Base-by-base conservation (phyloP, 2,888 invertebrate genomes). In the Caenorhabditis imperialis region DNA sequence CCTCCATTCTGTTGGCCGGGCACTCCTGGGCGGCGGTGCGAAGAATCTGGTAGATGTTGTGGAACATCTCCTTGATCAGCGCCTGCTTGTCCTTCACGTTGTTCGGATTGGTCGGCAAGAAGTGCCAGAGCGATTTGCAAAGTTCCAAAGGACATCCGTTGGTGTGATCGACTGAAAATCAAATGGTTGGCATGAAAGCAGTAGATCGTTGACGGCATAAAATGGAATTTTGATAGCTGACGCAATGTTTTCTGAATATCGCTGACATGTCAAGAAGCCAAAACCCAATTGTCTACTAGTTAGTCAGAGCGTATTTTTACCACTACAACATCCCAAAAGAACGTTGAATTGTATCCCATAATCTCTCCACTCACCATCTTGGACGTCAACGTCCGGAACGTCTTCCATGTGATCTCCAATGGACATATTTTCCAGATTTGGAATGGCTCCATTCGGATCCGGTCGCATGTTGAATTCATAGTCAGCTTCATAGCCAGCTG, bases 21-120 rank as follows among this genome's bases (percentile, higher is more conserved):
- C 42, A 40, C 5, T 22, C 7, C 4, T 50, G 44, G 2, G 45
- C 14, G 5, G 27, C 61, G 1, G 44, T 14, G 1, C 22, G 27
- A 1, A 65, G 30, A 7, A 65, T 6, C 0, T 3, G 8, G 3
- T 33, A 20, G 20, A 35, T 3, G 25, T 57, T 47, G 27, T 50
- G 22, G 3, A 67, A 37, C 2, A 57, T 12, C 20, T 67, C 67
- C 20, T 58, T 67, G 6, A 67, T 25, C 10, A 67, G 12, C 7
- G 25, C 44, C n/a, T 67, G 42, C 20, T 67, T 67, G 37, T 67
- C 67, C 53, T 62, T 10, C 2, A 44, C 44, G 23, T 44, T 44
- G 10, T 44, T 23, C 14, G 44, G 44, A 44, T 20, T 44, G 10
- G 44, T 44, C 22, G 8, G 7, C 22, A 53, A 16, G 14, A 25